phyloP scores from a whole-genome alignment of 2,888 invertebrate genomes.

The Ligdia adustata region DNA sequence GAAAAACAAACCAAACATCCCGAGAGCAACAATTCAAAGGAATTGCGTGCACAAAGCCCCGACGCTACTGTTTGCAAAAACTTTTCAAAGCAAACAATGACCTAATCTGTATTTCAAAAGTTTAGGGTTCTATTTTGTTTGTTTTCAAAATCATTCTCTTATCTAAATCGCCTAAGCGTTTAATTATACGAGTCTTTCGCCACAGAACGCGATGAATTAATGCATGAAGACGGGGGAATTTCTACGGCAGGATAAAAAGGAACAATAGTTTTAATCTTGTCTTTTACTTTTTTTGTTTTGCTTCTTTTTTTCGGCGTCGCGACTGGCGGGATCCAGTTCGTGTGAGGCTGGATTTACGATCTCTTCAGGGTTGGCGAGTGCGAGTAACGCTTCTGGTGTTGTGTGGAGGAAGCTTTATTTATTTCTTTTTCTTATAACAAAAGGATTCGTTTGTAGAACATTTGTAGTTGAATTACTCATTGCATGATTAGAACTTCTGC shows the following conservation, averaged over 20 bases:
- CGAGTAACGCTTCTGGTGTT: constrained; percentile 29
- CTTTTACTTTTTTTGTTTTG: constrained; percentile 47
- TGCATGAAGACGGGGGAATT: constrained; percentile 76
- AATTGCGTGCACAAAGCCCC: constrained; percentile 56
- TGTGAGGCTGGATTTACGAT: constrained; percentile 66
- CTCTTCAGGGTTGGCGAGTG: constrained; percentile 46
- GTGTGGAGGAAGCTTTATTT: constrained; percentile 23
- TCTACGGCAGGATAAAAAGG: constrained; percentile 71
- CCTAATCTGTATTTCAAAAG: constrained; percentile 50
- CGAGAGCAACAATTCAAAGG: constrained; percentile 62
- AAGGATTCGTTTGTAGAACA: too few species aligned
- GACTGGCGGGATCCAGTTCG: constrained; percentile 62
- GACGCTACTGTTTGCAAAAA: constrained; percentile 61
- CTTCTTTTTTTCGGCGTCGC: constrained; percentile 55
- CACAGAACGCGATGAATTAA: constrained; percentile 77
- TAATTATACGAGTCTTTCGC: constrained; percentile 70
- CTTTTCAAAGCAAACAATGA: constrained; percentile 35
- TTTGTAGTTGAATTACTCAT: too few species aligned
- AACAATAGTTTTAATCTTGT: constrained; percentile 80
- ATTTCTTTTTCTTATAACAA: constrained; percentile 3
- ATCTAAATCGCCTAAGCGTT: constrained; percentile 44
- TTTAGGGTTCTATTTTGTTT: constrained; percentile 38
- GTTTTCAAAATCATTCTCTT: constrained; percentile 14
- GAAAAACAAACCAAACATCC: constrained; percentile 50
- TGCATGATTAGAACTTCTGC: too few species aligned